Percentiles rank a stretch among this genome's conserved stretches.
Conservation (phyloP, 2,797 vertebrate genomes). For the Centropyge bicolor region DNA sequence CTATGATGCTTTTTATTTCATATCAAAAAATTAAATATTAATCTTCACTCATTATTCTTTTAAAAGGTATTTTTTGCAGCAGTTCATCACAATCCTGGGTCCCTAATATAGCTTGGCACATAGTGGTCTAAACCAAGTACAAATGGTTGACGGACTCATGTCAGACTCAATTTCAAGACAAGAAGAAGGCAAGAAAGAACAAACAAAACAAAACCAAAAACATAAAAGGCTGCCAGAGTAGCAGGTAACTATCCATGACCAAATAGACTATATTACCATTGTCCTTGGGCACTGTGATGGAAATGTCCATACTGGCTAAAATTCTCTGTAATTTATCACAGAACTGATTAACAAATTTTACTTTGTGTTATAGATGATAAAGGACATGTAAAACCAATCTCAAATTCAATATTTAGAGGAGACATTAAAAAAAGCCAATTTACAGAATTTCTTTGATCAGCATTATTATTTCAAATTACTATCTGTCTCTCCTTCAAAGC, state of each 20-base stretch:
- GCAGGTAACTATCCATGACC: too few relatives aligned
- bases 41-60: neutral
- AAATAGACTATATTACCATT: too few relatives aligned
- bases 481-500: constrained; percentile 33
- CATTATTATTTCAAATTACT: neutral
- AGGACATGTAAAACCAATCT: neutral
- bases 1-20: neutral
- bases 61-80: neutral
- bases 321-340: too few relatives aligned
- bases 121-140: neutral
- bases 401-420: neutral
- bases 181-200: too few relatives aligned
- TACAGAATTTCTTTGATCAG: neutral
- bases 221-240: too few relatives aligned
- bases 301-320: too few relatives aligned
- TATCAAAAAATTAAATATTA: constrained; percentile 29
- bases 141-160: neutral
- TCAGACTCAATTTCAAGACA: too few relatives aligned
- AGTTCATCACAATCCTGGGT: neutral
- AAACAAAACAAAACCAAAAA: too few relatives aligned
- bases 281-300: too few relatives aligned
- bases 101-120: neutral
- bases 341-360: neutral
- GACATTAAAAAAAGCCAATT: neutral
- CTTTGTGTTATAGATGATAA: neutral